These are phyloP conservation scores for Scaptomyza pallida DNA, from an alignment of 1,140 invertebrate species.

Conservation along the genomic window DNA sequence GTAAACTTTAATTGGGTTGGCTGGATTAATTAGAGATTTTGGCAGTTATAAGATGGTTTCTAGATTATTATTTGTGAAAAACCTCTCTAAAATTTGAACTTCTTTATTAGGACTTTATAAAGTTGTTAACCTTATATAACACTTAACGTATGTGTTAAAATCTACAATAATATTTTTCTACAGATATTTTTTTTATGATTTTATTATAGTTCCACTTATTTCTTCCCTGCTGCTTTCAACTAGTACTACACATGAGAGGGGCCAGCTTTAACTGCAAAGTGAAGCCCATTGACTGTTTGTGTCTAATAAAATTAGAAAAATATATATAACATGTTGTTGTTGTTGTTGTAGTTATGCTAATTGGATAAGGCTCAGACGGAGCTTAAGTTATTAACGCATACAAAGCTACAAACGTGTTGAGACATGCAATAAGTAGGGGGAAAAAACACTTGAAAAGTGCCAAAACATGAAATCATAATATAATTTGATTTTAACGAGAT, in stretches of 20 bases:
- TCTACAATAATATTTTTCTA: too few relatives aligned
- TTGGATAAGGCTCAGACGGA: constrained; percentile 53
- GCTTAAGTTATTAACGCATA: constrained; percentile 1
- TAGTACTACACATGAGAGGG: not conserved
- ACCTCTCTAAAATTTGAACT: too few relatives aligned
- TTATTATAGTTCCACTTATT: not conserved
- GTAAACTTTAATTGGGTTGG: not conserved
- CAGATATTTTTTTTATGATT: not conserved
- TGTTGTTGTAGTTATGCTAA: constrained; percentile 43
- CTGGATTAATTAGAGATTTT: not conserved
- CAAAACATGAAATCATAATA: constrained; percentile 80
- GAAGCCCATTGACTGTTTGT: constrained; percentile 15
- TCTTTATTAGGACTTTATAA: too few relatives aligned
- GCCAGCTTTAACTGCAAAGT: not conserved
- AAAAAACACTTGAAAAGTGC: constrained; percentile 57
- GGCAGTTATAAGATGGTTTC: too few relatives aligned
- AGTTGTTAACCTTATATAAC: too few relatives aligned
- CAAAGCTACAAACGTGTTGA: constrained; percentile 17
- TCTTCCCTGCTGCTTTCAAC: not conserved
- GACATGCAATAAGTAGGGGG: constrained; percentile 36
- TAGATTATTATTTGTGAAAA: too few relatives aligned
- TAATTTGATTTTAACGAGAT: constrained; percentile 66
- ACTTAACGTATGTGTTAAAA: too few relatives aligned
- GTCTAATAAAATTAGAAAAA: constrained; percentile 62
- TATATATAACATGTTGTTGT: too few relatives aligned